Conservation (phyloP, 1,140 invertebrate genomes). For the Euura saliciscinereae region DNA sequence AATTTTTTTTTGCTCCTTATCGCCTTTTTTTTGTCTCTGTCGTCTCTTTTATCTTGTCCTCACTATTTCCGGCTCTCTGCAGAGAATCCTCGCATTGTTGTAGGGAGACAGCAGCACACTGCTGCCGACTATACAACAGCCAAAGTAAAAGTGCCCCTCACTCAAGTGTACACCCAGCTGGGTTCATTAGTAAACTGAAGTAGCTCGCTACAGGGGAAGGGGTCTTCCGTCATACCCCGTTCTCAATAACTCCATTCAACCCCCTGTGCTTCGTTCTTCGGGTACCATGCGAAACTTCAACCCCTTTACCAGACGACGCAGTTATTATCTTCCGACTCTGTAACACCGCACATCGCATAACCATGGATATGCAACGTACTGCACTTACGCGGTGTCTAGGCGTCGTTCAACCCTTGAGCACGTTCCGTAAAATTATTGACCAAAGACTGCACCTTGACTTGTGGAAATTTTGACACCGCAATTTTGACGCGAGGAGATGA, state of each 20-base stretch:
- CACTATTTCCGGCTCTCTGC: conserved; percentile 18
- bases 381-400: background rate
- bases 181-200: conserved; percentile 58
- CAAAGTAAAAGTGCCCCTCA: conserved; percentile 52
- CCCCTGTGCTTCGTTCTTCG: too few relatives aligned
- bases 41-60: background rate
- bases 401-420: conserved; percentile 8
- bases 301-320: background rate
- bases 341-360: background rate
- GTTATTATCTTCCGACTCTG: background rate
- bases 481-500: too few relatives aligned
- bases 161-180: conserved; percentile 41
- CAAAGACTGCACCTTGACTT: background rate
- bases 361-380: background rate
- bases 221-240: conserved; percentile 37
- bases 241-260: conserved; percentile 36
- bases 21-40: conserved; percentile 9
- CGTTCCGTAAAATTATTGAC: conserved; percentile 11
- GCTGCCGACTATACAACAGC: background rate
- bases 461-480: too few relatives aligned
- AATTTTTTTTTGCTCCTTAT: background rate
- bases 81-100: conserved; percentile 13
- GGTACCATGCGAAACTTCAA: too few relatives aligned
- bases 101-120: conserved; percentile 17
- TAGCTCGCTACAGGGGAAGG: conserved; percentile 37